Evolutionary conservation across 2,113 vertebrate genomes (phyloP).

Genomic region (Ciconia boyciana): DNA sequence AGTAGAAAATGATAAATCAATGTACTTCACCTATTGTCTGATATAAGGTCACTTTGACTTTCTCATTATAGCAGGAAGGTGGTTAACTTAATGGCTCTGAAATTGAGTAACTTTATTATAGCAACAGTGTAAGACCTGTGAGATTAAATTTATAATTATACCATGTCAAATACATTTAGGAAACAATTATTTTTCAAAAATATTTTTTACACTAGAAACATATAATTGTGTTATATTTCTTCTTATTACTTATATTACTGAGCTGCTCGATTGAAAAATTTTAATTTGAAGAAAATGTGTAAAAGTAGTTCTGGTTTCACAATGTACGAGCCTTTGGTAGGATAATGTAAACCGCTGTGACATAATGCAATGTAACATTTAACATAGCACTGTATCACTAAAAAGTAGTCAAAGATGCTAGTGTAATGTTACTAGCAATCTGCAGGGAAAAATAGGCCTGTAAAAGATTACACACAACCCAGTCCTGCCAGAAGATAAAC

Average conservation of each 20-base stretch:
- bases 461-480: background rate
- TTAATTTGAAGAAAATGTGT: background rate
- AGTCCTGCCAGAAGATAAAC: background rate
- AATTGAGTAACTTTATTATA: slow-evolving; percentile 22
- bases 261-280: background rate
- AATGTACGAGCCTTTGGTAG: background rate
- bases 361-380: background rate
- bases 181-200: background rate
- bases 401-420: background rate
- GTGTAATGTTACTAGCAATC: background rate
- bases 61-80: background rate
- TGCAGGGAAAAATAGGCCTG: background rate
- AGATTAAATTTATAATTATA: slow-evolving; percentile 16
- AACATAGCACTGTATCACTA: background rate
- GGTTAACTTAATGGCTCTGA: slow-evolving; percentile 35
- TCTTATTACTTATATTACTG: background rate
- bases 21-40: background rate
- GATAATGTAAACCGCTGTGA: background rate
- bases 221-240: background rate
- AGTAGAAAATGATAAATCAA: background rate
- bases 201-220: background rate
- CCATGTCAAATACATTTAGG: background rate
- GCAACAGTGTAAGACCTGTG: background rate
- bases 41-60: slow-evolving; percentile 35
- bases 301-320: background rate